These are phyloP conservation scores for Scolopax rusticola DNA, from an alignment of 2,797 vertebrate genomes.

Conservation along the genomic window DNA sequence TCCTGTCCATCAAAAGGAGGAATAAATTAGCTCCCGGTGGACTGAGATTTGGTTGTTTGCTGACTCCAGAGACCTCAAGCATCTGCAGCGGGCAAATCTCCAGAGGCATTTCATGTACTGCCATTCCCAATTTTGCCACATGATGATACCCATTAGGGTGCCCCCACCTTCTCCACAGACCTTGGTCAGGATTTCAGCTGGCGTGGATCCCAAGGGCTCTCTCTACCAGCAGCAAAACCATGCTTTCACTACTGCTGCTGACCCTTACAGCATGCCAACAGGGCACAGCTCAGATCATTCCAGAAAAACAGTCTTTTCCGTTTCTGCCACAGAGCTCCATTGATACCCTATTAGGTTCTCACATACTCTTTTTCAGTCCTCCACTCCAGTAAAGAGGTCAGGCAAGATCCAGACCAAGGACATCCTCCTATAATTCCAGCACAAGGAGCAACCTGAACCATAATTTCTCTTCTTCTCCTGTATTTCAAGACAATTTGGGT, in stretches of 20 bases:
- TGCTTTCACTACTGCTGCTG: not conserved
- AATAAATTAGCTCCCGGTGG: not conserved
- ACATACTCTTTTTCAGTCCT: no score
- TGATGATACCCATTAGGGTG: not conserved
- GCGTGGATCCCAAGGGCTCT: not conserved
- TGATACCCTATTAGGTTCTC: no score
- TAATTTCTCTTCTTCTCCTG: not conserved
- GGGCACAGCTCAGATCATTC: not conserved
- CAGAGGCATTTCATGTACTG: not conserved
- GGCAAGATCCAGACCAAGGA: not conserved
- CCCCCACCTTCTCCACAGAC: not conserved
- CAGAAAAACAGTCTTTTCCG: not conserved
- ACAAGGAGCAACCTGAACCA: not conserved
- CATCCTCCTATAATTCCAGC: not conserved
- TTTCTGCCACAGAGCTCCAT: not conserved
- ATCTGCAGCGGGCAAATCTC: not conserved
- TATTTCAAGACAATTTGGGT: not conserved
- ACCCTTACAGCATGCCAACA: not conserved
- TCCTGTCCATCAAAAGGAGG: not conserved
- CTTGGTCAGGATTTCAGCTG: not conserved
- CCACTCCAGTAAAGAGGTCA: not conserved
- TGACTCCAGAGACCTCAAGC: not conserved
- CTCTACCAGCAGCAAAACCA: not conserved
- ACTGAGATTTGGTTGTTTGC: not conserved
- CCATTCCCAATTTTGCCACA: not conserved